Base-by-base conservation (phyloP, 1,140 invertebrate genomes). In the Armadillidium nasatum region DNA sequence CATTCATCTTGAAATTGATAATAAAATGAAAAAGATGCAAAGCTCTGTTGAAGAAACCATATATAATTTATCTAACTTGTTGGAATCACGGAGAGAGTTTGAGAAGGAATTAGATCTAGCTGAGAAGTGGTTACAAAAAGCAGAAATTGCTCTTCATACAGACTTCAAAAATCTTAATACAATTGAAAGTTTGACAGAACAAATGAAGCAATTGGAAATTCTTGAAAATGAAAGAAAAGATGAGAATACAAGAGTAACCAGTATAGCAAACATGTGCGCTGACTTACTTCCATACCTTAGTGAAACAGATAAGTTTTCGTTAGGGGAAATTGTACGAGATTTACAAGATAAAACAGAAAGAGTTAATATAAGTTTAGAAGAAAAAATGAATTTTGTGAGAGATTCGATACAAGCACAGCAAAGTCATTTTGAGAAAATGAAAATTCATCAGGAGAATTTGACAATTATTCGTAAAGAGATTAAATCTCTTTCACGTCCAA, bases 101-200 rank as follows among this genome's bases (percentile, higher is more conserved):
- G 93, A 96, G 84, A 89, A 88, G 73, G 90, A 93, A 76, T 87
- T 93, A 67, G 90, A 93, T 75, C 90, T 91, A 80, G 92, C 91
- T 83, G 88, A 92, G 79, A 89, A 92, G 79, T 95, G 93, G 93
- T 86, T 95, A 21, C 92, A 93, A 72, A 91, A 95, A 87, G 92
- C 92, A 69, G 93, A 95, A 86, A 91, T 93, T 13, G 90, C 92
- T 13, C 89, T 92, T 0, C 91, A 91, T 13, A 88, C 91, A 45
- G 93, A 95, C 82, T 84, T 95, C 4, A 87, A 91, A 71, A 89
- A 83, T 15, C 82, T 91, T 22, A 89, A 91, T 0, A 93, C 88
- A 82, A 85, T 94, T 11, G 91, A 93, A 79, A 87, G 94, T 0
- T 84, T 96, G 44, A 91, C 94, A 84, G 93, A 95, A 85, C 93